phyloP scores from a whole-genome alignment of 2,888 invertebrate species.

The Apamea anceps region DNA sequence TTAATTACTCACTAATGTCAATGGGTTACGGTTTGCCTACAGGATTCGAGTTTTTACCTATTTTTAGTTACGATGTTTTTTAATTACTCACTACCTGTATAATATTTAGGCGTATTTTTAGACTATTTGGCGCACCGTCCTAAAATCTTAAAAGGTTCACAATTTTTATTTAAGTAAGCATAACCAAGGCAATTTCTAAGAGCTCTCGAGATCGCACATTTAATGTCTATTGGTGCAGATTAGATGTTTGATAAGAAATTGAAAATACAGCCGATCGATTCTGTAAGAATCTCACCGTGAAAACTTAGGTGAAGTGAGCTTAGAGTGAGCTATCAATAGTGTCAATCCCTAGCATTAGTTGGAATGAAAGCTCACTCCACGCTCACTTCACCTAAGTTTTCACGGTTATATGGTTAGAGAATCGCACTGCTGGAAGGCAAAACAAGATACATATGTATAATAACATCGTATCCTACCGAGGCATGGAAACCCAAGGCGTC shows the following conservation, averaged over 20 bases:
- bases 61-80: slow-evolving; percentile 32
- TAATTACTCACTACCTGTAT: not conserved
- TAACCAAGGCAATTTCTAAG: not conserved
- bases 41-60: slow-evolving; percentile 8
- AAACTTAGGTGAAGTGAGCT: too few species aligned
- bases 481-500: not conserved
- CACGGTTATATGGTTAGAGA: too few species aligned
- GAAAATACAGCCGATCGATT: too few species aligned
- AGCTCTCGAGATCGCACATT: not conserved
- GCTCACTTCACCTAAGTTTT: too few species aligned
- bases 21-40: slow-evolving; percentile 31
- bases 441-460: not conserved
- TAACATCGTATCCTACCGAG: not conserved
- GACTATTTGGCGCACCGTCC: not conserved
- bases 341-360: too few species aligned
- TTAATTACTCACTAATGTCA: slow-evolving; percentile 58
- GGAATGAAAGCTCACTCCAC: too few species aligned
- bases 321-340: too few species aligned
- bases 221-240: not conserved
- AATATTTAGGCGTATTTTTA: not conserved
- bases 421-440: too few species aligned
- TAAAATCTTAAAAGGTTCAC: not conserved
- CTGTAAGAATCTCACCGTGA: too few species aligned
- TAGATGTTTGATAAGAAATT: not conserved
- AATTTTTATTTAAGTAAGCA: not conserved